These are phyloP conservation scores for Sylvilagus bachmani DNA, from an alignment of 2,113 vertebrate species.

Conservation along the genomic window DNA sequence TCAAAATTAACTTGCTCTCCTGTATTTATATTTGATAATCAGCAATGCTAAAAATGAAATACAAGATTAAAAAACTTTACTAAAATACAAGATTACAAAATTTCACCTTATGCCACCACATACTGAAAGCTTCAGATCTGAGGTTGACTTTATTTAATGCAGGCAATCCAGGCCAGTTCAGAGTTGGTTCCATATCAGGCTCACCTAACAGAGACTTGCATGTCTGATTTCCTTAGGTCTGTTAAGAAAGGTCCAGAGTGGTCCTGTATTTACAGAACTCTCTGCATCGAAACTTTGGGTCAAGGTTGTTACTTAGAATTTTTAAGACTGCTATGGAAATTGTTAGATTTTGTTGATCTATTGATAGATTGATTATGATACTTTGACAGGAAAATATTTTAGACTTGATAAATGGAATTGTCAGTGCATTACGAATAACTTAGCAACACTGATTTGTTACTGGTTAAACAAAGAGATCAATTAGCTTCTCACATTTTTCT, in stretches of 20 bases:
- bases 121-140: neutral
- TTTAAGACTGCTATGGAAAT: neutral
- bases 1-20: neutral
- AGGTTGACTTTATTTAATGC: neutral
- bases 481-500: slow-evolving; percentile 6
- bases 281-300: neutral
- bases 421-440: slow-evolving; percentile 28
- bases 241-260: neutral
- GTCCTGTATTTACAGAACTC: neutral
- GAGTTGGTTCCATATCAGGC: neutral
- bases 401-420: neutral
- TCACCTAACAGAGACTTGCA: neutral
- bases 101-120: neutral
- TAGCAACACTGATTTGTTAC: neutral
- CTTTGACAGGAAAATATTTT: slow-evolving; percentile 23
- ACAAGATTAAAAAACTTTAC: too few species aligned
- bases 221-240: neutral
- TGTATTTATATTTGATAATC: neutral
- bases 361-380: slow-evolving; percentile 17
- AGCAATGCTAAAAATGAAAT: neutral
- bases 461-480: neutral
- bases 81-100: neutral
- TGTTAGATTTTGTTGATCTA: neutral
- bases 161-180: neutral
- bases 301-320: neutral